Percentiles rank a stretch among this genome's conserved stretches.
phyloP scores from a whole-genome alignment of 1,140 invertebrate genomes.

The Caenorhabditis briggsae region DNA sequence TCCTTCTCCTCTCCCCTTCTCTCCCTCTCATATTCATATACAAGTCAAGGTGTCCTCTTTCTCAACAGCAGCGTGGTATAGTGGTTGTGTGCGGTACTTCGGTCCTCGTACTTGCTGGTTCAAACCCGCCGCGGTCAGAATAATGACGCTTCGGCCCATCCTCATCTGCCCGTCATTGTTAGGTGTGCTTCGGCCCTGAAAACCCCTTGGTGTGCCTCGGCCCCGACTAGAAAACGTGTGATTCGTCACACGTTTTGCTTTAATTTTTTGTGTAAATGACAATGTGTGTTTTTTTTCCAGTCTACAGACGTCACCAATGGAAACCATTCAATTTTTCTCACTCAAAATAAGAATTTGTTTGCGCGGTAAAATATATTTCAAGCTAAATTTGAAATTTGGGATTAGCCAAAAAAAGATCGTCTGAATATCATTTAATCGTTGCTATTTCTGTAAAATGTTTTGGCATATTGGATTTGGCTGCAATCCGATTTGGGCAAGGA shows the following conservation, averaged over 20 bases:
- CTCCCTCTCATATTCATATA: not conserved
- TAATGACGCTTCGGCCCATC: constrained; percentile 22
- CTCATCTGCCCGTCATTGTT: not conserved
- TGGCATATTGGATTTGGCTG: too few species aligned
- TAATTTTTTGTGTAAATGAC: too few species aligned
- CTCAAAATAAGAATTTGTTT: too few species aligned
- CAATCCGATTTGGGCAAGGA: too few species aligned
- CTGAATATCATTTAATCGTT: too few species aligned
- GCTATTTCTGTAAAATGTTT: too few species aligned
- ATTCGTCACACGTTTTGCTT: too few species aligned
- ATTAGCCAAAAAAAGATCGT: too few species aligned
- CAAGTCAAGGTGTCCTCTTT: not conserved
- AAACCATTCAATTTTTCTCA: too few species aligned
- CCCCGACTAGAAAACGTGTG: not conserved
- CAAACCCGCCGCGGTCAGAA: constrained; percentile 14
- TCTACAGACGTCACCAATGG: not conserved
- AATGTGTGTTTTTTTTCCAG: too few species aligned
- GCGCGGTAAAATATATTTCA: too few species aligned
- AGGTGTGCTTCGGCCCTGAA: not conserved
- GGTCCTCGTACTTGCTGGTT: constrained; percentile 25
- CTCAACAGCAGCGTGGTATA: constrained; percentile 1
- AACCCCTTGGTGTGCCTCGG: not conserved
- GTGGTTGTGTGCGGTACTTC: constrained; percentile 38
- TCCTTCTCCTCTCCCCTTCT: not conserved
- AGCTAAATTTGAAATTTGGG: too few species aligned